Evolutionary conservation across 1,140 invertebrate species (phyloP), one percentile per base, ranked within the genome.

Genomic region (Colletes gigas): DNA sequence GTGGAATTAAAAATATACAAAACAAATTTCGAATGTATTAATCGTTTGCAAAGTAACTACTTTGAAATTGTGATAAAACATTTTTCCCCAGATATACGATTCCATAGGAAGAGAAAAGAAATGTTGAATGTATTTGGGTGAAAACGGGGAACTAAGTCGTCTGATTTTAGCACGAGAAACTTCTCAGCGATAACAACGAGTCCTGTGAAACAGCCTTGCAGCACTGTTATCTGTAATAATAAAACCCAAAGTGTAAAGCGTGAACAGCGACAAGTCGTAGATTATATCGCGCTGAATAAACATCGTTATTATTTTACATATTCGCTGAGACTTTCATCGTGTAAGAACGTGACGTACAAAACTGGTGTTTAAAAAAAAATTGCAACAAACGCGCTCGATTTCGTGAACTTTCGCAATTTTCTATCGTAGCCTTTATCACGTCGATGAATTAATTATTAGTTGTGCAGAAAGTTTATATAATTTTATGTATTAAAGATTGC

Each of bases 221-320:
- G 72, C 17, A 9, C 10, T n/a, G 73, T 57, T 76, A 55, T 67
- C 50, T 67, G 15, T 55, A 39, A 76, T 47, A 76, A 76, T 76
- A 75, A 75, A 66, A 39, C 47, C 9, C 7, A 3, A 44, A 67
- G 39, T n/a, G 19, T 50, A 54, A 30, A 30, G 12, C 19, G 62
- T 21, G 14, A 21, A 67, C 50, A 44, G 50, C 39, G 39, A 21
- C 50, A 21, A 21, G 55, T 14, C 50, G 5, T 8, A 76, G 39
- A 41, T 67, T 55, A 67, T 54, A 57, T 5, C n/a, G 14, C 3
- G 9, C 12, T 41, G n/a, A 65, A 54, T 19, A 15, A 41, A n/a
- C 4, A 65, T 65, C 10, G 15, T 41, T 65, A 15, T 65, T 66
- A 19, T 74, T 52, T 65, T 39, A 63, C 14, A 50, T 9, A 50